phyloP scores from a whole-genome alignment of 2,797 vertebrate species.

The Leucoraja ocellata region DNA sequence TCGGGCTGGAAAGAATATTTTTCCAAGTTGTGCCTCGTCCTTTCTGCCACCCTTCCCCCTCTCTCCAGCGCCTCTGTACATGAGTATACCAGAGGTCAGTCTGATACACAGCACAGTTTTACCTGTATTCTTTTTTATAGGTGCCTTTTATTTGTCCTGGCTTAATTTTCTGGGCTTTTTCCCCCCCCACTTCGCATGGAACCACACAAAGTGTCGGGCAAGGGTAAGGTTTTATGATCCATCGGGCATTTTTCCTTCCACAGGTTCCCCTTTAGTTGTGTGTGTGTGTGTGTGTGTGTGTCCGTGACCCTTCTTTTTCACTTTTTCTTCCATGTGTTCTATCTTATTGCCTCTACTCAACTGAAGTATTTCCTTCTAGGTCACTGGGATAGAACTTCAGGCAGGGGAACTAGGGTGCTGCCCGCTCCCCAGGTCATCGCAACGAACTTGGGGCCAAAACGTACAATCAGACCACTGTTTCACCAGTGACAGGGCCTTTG shows the following conservation, averaged over 20 bases:
- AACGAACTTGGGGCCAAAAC: constrained; percentile 45
- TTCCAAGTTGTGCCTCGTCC: not conserved
- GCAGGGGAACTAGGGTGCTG: constrained; percentile 80
- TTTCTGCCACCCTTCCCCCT: not conserved
- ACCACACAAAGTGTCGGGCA: constrained; percentile 77
- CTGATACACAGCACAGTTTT: constrained; percentile 66
- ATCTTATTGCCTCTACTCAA: constrained; percentile 72
- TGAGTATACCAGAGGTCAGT: constrained; percentile 20
- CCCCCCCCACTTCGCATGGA: constrained; percentile 70
- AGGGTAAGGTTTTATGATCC: constrained; percentile 95
- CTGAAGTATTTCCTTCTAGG: constrained; percentile 92
- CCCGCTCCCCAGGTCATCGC: constrained; percentile 57
- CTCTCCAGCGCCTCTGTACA: constrained; percentile 22
- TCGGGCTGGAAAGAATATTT: not conserved
- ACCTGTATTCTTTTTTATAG: constrained; percentile 91
- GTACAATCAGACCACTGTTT: constrained; percentile 45
- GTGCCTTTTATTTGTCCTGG: constrained; percentile 90
- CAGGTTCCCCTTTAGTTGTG: constrained; percentile 66
- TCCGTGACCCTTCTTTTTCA: constrained; percentile 58
- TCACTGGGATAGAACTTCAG: constrained; percentile 61
- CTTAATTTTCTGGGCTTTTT: constrained; percentile 93
- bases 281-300: constrained; percentile 70
- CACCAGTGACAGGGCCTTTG: constrained; percentile 78
- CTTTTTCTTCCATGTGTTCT: constrained; percentile 45
- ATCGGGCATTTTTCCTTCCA: constrained; percentile 72